These are phyloP conservation scores for Chrysochloris asiatica DNA, from an alignment of 2,113 vertebrate species.

Conservation along the genomic window DNA sequence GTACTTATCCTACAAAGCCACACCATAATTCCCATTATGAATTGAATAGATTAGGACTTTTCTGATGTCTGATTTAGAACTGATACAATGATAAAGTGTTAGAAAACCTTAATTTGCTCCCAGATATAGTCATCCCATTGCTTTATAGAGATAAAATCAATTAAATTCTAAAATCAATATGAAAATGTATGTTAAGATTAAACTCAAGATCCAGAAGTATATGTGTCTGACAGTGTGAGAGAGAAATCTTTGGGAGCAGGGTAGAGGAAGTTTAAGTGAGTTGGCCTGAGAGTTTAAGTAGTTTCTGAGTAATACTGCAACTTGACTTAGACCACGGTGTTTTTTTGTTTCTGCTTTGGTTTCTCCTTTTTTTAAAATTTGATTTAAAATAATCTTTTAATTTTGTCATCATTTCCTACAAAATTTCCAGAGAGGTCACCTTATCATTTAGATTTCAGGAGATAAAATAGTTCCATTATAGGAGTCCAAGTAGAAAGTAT, in stretches of 20 bases:
- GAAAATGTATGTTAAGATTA: neutral
- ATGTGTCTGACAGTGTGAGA: neutral
- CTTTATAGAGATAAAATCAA: neutral
- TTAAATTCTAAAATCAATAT: neutral
- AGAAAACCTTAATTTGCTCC: neutral
- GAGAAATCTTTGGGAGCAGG: neutral
- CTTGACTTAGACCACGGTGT: no score
- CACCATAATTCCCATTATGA: no score
- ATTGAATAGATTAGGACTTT: neutral
- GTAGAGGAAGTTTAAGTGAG: neutral
- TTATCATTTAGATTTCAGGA: no score
- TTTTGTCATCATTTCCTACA: no score
- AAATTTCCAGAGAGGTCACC: neutral
- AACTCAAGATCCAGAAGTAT: neutral
- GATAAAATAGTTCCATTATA: neutral
- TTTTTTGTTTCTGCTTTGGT: neutral
- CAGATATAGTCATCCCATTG: neutral
- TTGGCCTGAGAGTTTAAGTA: no score
- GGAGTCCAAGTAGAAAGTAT: neutral
- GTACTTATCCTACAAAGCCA: no score
- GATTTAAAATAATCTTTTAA: neutral
- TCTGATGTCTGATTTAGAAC: neutral
- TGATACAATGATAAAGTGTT: neutral
- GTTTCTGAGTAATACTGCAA: fast-evolving
- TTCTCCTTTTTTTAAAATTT: neutral